Evolutionary conservation across 2,888 invertebrate species (phyloP), one percentile per base, ranked within the genome.

Genomic region (Melanchra persicariae): DNA sequence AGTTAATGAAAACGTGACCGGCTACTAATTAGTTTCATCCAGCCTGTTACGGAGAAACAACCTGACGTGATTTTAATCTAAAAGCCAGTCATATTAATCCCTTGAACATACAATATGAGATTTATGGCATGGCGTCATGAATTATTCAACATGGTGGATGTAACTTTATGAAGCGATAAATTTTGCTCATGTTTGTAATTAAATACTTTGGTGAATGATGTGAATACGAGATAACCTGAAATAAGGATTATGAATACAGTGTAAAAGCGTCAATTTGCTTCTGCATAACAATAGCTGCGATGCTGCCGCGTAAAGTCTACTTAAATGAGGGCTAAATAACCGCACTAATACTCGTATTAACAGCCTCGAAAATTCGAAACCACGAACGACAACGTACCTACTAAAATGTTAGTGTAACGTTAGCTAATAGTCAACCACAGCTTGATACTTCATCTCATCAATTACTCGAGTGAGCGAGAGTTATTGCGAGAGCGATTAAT

Each of bases 1-100:
- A 73, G 47, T 52, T 79, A 73, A 61, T 79, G 30, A 73, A 79
- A 45, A 51, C 34, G 52, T 66, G 79, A 52, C 47, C 47, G 34
- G 43, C 24, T 51, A 40, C 47, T 66, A 74, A 66, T 77, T 79
- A 74, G 12, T 62, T 61, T 52, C 22, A 57, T 49, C 22, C 24
- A n/a, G 24, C 6, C 22, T 69, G 22, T 15, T 55, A 69, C 67
- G 34, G 59, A 43, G 30, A 9, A 67, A 55, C 7, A 37, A 17
- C 47, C 37, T 12, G 9, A 34, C 19, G 17, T 30, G 19, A 62
- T 49, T 59, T 19, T 22, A 47, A 52, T 62, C 19, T 22, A 12
- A 51, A 40, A 51, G 30, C 8, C 37, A 47, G 40, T 10, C 30
- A 69, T 40, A 69, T 58, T 68, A 61, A 74, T 74, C 60, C 26